Base-by-base conservation (phyloP, 2,113 vertebrate genomes). In the Phrynocephalus versicolor region DNA sequence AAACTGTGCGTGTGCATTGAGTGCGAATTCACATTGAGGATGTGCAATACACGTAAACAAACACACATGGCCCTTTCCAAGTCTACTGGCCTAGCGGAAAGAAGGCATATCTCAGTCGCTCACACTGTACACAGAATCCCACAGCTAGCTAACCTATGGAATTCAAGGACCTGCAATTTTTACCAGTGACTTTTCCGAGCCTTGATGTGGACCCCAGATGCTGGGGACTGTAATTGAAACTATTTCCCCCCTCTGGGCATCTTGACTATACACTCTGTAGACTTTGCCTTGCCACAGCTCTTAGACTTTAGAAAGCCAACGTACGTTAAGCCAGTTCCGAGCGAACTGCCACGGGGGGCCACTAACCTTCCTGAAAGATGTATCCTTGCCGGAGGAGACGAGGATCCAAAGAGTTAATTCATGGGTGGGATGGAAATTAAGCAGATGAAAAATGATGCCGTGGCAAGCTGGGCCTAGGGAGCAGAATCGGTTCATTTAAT, bases 361-460 rank as follows among this genome's bases (percentile, higher is more conserved):
- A 10, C 45, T 51, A 5, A 51, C 45, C 45, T 51, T 51, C 10
- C 45, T 51, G 45, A 6, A 10, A 27, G n/a, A n/a, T n/a, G n/a
- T 41, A 13, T 18, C 5, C 35, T 70, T 1, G 0, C 87, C 72
- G 84, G 76, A 30, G 80, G 60, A 16, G 21, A 81, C 79, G 0
- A 0, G 69, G 84, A 87, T 87, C 78, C 73, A 0, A 0, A 58
- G 82, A 71, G 55, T 73, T 64, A 64, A 90, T 87, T 87, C 87
- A 83, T 88, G 76, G 8, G 67, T 51, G 39, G 30, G 16, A 27
- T 41, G n/a, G 23, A 41, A 39, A n/a, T 30, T 10, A 89, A 30
- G 74, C n/a, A 62, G 77, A 85, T 58, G 45, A 81, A 73, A 85
- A 89, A 35, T 62, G 89, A 57, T 71, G 74, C 82, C 84, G n/a